Evolutionary conservation across 1,140 invertebrate genomes (phyloP).

Genomic region (Anastrepha obliqua): DNA sequence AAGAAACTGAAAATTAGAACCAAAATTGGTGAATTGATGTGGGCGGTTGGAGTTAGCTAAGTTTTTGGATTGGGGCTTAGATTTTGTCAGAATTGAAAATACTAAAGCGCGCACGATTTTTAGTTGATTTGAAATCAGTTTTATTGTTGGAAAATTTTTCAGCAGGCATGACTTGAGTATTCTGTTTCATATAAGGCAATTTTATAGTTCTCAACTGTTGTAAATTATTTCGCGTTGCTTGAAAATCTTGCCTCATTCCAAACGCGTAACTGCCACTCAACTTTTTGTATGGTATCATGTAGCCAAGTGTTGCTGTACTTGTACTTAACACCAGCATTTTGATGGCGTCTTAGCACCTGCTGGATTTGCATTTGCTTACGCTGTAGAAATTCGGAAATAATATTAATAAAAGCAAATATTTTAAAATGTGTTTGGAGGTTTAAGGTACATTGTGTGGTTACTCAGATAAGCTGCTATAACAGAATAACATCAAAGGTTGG

Average conservation of each 20-base stretch:
- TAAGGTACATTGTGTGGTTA: no score
- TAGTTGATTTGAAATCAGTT: background rate
- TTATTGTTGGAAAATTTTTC: background rate
- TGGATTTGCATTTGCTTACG: background rate
- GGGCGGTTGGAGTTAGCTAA: background rate
- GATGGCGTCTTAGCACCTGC: background rate
- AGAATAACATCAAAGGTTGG: no score
- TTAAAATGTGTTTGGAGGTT: background rate
- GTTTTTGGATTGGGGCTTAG: background rate
- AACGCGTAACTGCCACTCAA: background rate
- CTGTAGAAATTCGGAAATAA: background rate
- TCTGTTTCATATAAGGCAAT: background rate
- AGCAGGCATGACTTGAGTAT: background rate
- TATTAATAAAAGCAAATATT: background rate
- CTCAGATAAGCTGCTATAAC: no score
- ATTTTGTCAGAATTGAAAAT: no score
- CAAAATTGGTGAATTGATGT: background rate
- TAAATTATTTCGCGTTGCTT: no score
- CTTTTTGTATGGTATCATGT: background rate
- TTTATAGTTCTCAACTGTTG: no score
- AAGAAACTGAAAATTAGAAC: background rate
- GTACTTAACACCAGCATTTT: background rate
- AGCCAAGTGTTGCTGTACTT: background rate
- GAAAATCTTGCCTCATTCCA: no score
- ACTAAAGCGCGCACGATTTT: no score